phyloP scores from a whole-genome alignment of 2,113 vertebrate genomes.

The Ahaetulla prasina region DNA sequence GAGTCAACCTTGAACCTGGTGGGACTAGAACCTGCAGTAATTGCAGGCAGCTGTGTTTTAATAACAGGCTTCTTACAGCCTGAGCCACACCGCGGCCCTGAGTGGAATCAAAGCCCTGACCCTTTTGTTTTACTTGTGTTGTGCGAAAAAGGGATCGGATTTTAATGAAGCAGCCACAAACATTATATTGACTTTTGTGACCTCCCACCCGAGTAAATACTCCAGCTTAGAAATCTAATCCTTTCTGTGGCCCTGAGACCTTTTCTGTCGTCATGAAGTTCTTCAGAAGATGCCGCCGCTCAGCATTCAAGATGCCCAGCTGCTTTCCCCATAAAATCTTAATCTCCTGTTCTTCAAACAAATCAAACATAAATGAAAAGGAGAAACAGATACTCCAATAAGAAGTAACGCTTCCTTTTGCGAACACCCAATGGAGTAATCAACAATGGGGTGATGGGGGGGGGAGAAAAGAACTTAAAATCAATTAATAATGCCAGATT shows the following conservation, averaged over 20 bases:
- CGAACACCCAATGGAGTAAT: slow-evolving; percentile 27
- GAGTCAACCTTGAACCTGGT: no score
- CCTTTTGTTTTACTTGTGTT: not conserved
- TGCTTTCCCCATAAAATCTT: slow-evolving; percentile 20
- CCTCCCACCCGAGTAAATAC: not conserved
- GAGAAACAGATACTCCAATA: slow-evolving; percentile 12
- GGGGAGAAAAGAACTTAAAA: slow-evolving; percentile 39
- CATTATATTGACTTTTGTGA: not conserved
- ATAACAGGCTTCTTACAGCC: no score
- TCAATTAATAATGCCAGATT: slow-evolving; percentile 55
- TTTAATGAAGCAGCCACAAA: not conserved
- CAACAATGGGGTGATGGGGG: slow-evolving; percentile 21
- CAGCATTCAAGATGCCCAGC: slow-evolving; percentile 7
- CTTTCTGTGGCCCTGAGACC: not conserved
- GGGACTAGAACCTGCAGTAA: no score
- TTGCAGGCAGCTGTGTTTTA: no score
- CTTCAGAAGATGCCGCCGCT: slow-evolving; percentile 17
- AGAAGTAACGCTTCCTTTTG: slow-evolving; percentile 36
- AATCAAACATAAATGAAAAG: slow-evolving; percentile 3
- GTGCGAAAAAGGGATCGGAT: not conserved
- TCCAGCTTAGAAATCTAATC: not conserved
- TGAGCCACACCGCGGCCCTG: no score
- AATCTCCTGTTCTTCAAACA: slow-evolving; percentile 16
- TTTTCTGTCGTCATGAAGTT: slow-evolving; percentile 8
- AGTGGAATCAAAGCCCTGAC: not conserved